Conservation (phyloP, 2,113 vertebrate species). For the Oxyura jamaicensis region DNA sequence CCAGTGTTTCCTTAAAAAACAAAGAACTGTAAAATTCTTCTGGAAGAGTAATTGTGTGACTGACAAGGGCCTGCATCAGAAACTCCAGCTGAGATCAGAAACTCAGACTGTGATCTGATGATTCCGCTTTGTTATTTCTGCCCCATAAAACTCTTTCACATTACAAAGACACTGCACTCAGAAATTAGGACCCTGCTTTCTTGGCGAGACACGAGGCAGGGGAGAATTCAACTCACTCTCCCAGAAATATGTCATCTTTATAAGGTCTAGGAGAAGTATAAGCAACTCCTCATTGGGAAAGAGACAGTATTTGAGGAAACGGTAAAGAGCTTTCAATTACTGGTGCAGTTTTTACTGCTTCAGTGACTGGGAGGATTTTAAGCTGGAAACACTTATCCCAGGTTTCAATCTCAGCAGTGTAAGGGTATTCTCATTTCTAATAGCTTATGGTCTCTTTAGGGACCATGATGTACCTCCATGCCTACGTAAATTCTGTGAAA, state of each 20-base stretch:
- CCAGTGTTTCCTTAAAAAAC: not conserved
- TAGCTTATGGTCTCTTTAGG: not conserved
- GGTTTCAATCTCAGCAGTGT: not conserved
- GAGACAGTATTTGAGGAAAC: not conserved
- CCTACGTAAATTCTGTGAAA: not conserved
- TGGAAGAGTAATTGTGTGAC: not conserved
- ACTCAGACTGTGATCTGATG: not conserved
- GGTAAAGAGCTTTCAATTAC: not conserved
- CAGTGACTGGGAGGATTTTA: not conserved
- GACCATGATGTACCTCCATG: not conserved
- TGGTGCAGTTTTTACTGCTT: not conserved
- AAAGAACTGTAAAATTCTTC: not conserved
- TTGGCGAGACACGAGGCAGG: not conserved
- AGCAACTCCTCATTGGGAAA: not conserved
- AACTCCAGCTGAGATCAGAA: not conserved
- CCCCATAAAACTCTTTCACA: not conserved
- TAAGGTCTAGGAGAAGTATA: not conserved
- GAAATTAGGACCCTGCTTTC: not conserved
- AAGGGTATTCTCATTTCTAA: not conserved
- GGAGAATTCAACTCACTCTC: not conserved
- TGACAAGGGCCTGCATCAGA: not conserved
- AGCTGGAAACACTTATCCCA: not conserved
- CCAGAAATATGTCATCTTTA: not conserved
- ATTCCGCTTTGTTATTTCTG: conserved; percentile 13
- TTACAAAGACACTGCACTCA: not conserved